phyloP scores from a whole-genome alignment of 2,797 vertebrate genomes.

The Enteromius thamalakanensis region DNA sequence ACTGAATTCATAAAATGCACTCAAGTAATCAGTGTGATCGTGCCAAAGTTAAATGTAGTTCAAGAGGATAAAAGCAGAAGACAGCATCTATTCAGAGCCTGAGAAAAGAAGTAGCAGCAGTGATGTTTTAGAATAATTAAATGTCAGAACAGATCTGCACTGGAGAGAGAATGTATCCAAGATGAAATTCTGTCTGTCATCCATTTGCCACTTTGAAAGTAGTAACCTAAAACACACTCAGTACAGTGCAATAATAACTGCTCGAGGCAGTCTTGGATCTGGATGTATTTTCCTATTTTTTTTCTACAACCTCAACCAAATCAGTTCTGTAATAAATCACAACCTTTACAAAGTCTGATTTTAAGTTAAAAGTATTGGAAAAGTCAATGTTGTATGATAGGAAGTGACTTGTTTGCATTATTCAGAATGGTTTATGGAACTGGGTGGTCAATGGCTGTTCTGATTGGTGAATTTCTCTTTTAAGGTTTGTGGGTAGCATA shows the following conservation, averaged over 20 bases:
- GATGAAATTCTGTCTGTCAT: conserved; percentile 5
- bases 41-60: not conserved
- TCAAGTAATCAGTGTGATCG: conserved; percentile 8
- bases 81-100: not conserved
- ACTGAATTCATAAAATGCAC: not conserved
- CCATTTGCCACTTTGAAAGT: not conserved
- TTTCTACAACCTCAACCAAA: not conserved
- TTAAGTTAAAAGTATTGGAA: not conserved
- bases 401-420: not conserved
- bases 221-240: not conserved
- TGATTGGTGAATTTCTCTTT: not conserved
- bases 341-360: not conserved
- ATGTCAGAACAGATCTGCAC: conserved; percentile 26
- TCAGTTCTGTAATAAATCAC: not conserved
- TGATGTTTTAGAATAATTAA: conserved; percentile 21
- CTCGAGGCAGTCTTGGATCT: not conserved
- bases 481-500: not conserved
- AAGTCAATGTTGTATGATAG: not conserved
- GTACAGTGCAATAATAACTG: not conserved
- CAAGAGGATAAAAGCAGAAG: conserved; percentile 2
- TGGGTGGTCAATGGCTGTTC: not conserved
- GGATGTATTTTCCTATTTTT: not conserved
- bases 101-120: not conserved
- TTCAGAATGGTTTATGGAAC: not conserved
- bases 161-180: not conserved